These are phyloP conservation scores for Leptinotarsa defecta DNA, from an alignment of 1,140 invertebrate genomes.

Conservation along the genomic window DNA sequence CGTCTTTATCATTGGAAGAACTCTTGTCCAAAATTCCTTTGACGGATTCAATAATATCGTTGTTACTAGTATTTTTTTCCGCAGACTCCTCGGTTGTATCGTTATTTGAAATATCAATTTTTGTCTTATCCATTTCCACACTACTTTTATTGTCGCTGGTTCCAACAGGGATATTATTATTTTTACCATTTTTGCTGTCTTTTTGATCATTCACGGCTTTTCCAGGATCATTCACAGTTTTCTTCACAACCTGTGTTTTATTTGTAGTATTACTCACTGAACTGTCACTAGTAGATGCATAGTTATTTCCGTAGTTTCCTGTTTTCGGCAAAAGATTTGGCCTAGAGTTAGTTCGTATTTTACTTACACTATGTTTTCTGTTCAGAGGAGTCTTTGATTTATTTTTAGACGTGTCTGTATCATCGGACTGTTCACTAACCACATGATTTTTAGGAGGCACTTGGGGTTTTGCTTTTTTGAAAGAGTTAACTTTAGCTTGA, in stretches of 20 bases:
- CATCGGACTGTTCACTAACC: constrained; percentile 42
- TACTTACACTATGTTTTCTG: constrained; percentile 43
- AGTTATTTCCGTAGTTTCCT: constrained; percentile 39
- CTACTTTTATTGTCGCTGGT: constrained; percentile 24
- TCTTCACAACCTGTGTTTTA: background rate
- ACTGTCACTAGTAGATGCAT: constrained; percentile 39
- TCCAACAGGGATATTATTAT: constrained; percentile 16
- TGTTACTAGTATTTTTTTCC: background rate
- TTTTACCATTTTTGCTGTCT: constrained; percentile 20
- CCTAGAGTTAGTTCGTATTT: constrained; percentile 36
- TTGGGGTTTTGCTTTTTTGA: constrained; percentile 48
- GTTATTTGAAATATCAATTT: constrained; percentile 6
- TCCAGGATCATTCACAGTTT: background rate
- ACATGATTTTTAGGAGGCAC: constrained; percentile 48
- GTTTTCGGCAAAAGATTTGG: constrained; percentile 40
- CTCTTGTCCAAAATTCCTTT: background rate
- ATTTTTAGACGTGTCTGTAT: constrained; percentile 32
- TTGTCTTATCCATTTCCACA: constrained; percentile 22
- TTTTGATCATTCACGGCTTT: background rate
- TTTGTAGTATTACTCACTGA: constrained; percentile 21
- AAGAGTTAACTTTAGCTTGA: constrained; percentile 53
- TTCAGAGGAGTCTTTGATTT: constrained; percentile 17
- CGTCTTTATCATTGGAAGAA: background rate
- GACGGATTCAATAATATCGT: no score
- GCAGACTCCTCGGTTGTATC: background rate